A percentile compares a stretch with the other conserved stretches of the same genome.
phyloP scores from a whole-genome alignment of 2,888 invertebrate genomes.

The Dasypogon diadema region DNA sequence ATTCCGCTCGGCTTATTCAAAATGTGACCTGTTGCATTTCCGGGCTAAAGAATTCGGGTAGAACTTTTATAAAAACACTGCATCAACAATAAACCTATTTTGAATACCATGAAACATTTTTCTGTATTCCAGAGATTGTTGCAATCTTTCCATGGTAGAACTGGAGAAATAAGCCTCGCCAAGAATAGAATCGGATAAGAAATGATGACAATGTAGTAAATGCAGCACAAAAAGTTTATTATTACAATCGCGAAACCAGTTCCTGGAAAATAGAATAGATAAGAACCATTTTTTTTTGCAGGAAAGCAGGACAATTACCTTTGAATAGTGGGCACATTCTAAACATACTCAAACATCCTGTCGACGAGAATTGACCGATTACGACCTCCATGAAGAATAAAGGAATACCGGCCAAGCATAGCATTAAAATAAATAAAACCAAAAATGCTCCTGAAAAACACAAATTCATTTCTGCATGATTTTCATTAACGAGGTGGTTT shows the following conservation, averaged over 20 bases:
- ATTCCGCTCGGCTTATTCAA: not conserved
- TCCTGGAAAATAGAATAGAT: slow-evolving; percentile 69
- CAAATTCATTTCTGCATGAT: too few species aligned
- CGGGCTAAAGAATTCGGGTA: too few species aligned
- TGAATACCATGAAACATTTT: slow-evolving; percentile 72
- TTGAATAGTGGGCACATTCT: slow-evolving; percentile 86
- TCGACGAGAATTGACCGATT: slow-evolving; percentile 86
- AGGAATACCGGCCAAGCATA: slow-evolving; percentile 86
- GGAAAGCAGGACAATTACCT: slow-evolving; percentile 72
- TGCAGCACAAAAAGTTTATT: slow-evolving; percentile 83
- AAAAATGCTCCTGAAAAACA: slow-evolving; percentile 75
- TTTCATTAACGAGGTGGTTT: too few species aligned
- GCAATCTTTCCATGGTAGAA: slow-evolving; percentile 84
- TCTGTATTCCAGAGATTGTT: slow-evolving; percentile 86
- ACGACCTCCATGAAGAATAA: slow-evolving; percentile 89
- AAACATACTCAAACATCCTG: slow-evolving; percentile 85
- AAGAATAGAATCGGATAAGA: slow-evolving; percentile 86
- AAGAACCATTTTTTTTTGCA: not conserved
- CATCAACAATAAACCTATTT: slow-evolving; percentile 41
- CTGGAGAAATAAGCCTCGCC: slow-evolving; percentile 73
- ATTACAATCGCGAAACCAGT: slow-evolving; percentile 87
- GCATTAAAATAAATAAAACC: slow-evolving; percentile 64
- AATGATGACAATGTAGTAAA: slow-evolving; percentile 88
- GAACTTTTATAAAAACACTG: too few species aligned
- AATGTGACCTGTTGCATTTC: not conserved